Evolutionary conservation across 2,888 invertebrate species (phyloP).

Genomic region (Gibbula magus): DNA sequence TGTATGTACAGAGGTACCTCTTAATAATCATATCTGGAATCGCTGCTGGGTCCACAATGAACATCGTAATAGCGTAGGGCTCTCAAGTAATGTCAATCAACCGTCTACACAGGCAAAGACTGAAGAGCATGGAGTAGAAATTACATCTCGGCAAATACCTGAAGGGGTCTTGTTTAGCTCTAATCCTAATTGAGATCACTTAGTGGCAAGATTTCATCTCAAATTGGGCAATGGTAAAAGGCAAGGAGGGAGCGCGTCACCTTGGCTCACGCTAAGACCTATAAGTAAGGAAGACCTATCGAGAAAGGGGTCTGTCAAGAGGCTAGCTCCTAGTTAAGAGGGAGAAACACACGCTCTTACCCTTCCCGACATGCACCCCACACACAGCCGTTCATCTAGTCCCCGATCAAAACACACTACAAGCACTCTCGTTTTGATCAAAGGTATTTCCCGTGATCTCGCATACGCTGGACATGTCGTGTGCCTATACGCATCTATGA

Average conservation of each 20-base stretch:
- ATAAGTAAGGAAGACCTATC: not conserved
- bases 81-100: slow-evolving; percentile 15
- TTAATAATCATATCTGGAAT: slow-evolving; percentile 17
- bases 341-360: not conserved
- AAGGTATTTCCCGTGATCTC: slow-evolving; percentile 13
- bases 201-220: slow-evolving; percentile 15
- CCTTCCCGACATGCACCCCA: not conserved
- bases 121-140: slow-evolving; percentile 15
- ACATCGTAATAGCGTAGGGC: not conserved
- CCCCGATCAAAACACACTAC: not conserved
- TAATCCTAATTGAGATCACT: slow-evolving; percentile 29
- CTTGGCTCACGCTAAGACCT: not conserved
- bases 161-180: slow-evolving; percentile 20
- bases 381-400: not conserved
- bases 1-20: no score
- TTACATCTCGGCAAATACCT: slow-evolving; percentile 22
- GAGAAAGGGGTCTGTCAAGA: not conserved
- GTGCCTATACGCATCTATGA: not conserved
- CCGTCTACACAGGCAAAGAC: not conserved
- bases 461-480: not conserved
- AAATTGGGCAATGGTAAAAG: slow-evolving; percentile 17
- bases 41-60: not conserved
- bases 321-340: not conserved
- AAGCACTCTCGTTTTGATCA: not conserved
- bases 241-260: slow-evolving; percentile 1